Conservation (phyloP, 1,140 invertebrate genomes). For the Drosophila takahashii region DNA sequence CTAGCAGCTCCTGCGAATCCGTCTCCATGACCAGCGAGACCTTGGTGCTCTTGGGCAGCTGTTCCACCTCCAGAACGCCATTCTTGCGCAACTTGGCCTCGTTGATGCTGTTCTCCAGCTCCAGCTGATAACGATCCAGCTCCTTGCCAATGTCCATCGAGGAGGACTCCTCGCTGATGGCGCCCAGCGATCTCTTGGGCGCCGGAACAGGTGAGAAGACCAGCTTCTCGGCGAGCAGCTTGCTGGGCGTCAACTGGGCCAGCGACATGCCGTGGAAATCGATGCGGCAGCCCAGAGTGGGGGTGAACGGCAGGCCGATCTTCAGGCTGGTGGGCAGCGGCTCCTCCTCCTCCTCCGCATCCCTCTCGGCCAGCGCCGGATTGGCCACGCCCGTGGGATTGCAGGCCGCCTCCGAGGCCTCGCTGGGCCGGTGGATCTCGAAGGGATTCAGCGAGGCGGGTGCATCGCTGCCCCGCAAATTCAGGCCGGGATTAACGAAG, state of each 20-base stretch:
- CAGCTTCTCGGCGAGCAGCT: slow-evolving; percentile 75
- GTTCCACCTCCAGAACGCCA: slow-evolving; percentile 67
- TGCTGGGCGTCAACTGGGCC: slow-evolving; percentile 74
- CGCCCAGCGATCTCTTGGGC: slow-evolving; percentile 64
- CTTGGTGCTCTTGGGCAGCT: slow-evolving; percentile 29
- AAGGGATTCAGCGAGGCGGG: slow-evolving; percentile 74
- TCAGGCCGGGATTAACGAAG: slow-evolving; percentile 77
- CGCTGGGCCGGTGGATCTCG: slow-evolving; percentile 71
- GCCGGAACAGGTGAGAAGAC: slow-evolving; percentile 72
- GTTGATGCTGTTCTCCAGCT: slow-evolving; percentile 84
- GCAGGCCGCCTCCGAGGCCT: slow-evolving; percentile 35
- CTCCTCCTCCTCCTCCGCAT: slow-evolving; percentile 12
- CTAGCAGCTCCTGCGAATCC: slow-evolving; percentile 13
- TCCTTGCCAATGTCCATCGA: slow-evolving; percentile 83
- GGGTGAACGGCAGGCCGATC: slow-evolving; percentile 77
- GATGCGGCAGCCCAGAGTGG: slow-evolving; percentile 78
- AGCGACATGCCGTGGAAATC: slow-evolving; percentile 76
- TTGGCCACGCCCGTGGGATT: slow-evolving; percentile 65
- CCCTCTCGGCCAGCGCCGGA: slow-evolving; percentile 45
- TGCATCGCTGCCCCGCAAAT: slow-evolving; percentile 68
- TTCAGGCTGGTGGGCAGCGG: slow-evolving; percentile 56
- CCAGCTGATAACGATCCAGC: slow-evolving; percentile 82
- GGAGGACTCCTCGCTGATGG: slow-evolving; percentile 78
- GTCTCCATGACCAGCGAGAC: slow-evolving; percentile 35
- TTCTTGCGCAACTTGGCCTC: slow-evolving; percentile 78